phyloP scores from a whole-genome alignment of 1,140 invertebrate genomes.

The Charaxes varanes region DNA sequence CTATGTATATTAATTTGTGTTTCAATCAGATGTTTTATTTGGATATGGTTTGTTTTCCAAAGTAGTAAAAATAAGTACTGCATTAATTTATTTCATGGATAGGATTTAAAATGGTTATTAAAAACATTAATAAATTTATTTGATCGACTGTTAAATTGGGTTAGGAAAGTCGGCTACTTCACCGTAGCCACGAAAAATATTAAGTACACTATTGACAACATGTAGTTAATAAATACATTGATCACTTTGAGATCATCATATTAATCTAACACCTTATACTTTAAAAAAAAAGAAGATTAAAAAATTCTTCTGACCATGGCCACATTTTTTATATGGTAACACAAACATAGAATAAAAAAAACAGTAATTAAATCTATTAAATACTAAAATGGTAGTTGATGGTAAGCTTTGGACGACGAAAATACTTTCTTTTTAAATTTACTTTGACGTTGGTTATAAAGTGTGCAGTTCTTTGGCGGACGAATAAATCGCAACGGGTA shows the following conservation, averaged over 20 bases:
- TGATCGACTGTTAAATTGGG: slow-evolving; percentile 1
- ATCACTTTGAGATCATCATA: slow-evolving; percentile 66
- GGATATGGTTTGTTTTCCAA: too few relatives aligned
- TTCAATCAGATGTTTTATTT: too few relatives aligned
- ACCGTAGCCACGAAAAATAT: slow-evolving; percentile 11
- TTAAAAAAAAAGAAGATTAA: slow-evolving; percentile 43
- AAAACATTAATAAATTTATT: neutral
- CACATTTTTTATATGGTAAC: slow-evolving; percentile 47
- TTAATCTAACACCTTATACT: slow-evolving; percentile 59
- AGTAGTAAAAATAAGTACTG: too few relatives aligned
- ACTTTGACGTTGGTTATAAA: slow-evolving; percentile 27
- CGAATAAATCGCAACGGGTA: slow-evolving; percentile 32
- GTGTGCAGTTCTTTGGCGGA: slow-evolving; percentile 51
- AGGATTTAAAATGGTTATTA: too few relatives aligned
- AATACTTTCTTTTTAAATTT: slow-evolving; percentile 29
- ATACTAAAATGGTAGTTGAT: slow-evolving; percentile 36
- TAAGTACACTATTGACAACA: slow-evolving; percentile 65
- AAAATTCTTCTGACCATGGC: slow-evolving; percentile 48
- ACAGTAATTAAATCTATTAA: slow-evolving; percentile 26
- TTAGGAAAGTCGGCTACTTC: neutral
- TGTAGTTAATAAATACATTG: slow-evolving; percentile 68
- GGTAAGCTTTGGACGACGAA: slow-evolving; percentile 33
- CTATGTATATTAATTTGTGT: too few relatives aligned
- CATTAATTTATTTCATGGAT: too few relatives aligned
- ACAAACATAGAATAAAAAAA: slow-evolving; percentile 33